Conservation (phyloP, 2,888 invertebrate genomes). For the Nemotelus pantherinus region DNA sequence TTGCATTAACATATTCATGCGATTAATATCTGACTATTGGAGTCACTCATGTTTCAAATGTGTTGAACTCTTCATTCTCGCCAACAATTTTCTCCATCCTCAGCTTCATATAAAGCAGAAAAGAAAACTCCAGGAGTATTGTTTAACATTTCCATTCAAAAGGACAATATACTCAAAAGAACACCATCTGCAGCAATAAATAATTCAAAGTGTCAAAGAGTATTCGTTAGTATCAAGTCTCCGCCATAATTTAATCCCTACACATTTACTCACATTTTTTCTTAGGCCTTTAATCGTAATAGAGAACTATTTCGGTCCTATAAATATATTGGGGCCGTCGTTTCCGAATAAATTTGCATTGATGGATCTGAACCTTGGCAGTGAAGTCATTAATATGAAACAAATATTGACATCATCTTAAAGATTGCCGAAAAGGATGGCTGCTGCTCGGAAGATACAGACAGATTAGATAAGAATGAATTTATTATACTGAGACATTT, state of each 20-base stretch:
- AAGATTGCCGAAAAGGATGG: no score
- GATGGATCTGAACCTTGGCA: conserved; percentile 21
- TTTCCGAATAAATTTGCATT: conserved; percentile 33
- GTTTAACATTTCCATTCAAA: background rate
- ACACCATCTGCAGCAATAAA: conserved; percentile 16
- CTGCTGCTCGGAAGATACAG: no score
- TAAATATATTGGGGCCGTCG: conserved; percentile 18
- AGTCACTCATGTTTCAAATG: no score
- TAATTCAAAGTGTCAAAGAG: conserved; percentile 33
- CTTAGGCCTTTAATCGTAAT: conserved; percentile 25
- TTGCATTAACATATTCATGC: no score
- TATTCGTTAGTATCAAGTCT: background rate
- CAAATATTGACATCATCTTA: background rate
- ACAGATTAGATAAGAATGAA: no score
- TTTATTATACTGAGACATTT: no score
- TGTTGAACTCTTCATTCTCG: no score
- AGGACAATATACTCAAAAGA: conserved; percentile 11
- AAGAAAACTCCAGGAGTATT: no score
- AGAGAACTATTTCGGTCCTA: conserved; percentile 18
- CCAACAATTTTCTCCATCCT: no score
- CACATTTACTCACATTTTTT: conserved; percentile 7
- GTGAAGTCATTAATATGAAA: conserved; percentile 3
- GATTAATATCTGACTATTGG: no score
- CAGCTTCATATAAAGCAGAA: no score
- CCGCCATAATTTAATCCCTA: background rate